A percentile compares a stretch with the other conserved stretches of the same genome.
These are phyloP conservation scores for Bufotes viridis DNA, from an alignment of 2,797 vertebrate species.

Conservation along the genomic window DNA sequence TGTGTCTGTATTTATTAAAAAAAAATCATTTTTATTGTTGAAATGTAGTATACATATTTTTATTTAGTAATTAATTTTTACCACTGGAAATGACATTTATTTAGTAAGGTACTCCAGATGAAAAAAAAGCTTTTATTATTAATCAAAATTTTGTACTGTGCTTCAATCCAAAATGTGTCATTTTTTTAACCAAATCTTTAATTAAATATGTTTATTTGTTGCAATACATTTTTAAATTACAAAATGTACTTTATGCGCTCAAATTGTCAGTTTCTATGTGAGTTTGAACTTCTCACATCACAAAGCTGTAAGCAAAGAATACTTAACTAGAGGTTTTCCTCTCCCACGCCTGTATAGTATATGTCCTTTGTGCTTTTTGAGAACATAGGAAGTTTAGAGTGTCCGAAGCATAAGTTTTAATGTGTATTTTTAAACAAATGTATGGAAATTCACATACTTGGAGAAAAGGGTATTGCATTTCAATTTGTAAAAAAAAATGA, in stretches of 20 bases:
- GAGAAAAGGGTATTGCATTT: constrained; percentile 88
- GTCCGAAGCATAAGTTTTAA: constrained; percentile 85
- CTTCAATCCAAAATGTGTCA: constrained; percentile 58
- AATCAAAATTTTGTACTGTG: constrained; percentile 57
- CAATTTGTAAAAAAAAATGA: constrained; percentile 87
- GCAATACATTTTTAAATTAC: constrained; percentile 81
- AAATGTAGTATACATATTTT: constrained; percentile 58
- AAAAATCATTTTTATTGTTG: constrained; percentile 77
- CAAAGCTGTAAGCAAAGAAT: constrained; percentile 83
- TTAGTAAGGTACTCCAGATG: constrained; percentile 57
- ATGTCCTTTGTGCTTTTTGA: constrained; percentile 99
- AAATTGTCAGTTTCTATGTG: constrained; percentile 81
- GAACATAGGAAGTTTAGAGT: constrained; percentile 98
- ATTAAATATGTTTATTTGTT: constrained; percentile 78
- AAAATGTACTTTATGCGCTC: constrained; percentile 81
- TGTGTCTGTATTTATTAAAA: constrained; percentile 83
- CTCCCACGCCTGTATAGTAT: constrained; percentile 93
- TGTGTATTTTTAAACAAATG: constrained; percentile 89
- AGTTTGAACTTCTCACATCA: constrained; percentile 82
- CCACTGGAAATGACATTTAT: constrained; percentile 55
- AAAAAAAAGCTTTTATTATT: constrained; percentile 53
- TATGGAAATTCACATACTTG: constrained; percentile 87
- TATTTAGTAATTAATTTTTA: constrained; percentile 56
- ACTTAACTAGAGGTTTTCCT: constrained; percentile 77
- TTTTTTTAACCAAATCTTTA: constrained; percentile 79